Percentiles rank a stretch among this genome's conserved stretches.
Conservation (phyloP, 2,888 invertebrate genomes). For the Polyploca ridens region DNA sequence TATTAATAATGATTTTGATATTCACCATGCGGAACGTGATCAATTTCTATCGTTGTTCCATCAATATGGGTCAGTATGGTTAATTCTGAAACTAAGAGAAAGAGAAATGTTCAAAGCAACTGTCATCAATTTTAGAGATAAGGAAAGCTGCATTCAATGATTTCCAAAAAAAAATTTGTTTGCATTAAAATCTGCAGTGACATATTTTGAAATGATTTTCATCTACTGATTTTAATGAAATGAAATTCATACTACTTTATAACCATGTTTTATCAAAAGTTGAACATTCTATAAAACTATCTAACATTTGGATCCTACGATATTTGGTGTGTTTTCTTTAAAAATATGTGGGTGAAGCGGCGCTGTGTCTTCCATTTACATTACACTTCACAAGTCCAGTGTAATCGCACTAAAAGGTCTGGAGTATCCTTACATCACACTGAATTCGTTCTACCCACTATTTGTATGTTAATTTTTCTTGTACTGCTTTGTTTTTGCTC, state of each 20-base stretch:
- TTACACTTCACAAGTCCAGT: conserved; percentile 36
- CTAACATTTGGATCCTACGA: background rate
- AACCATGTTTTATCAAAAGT: background rate
- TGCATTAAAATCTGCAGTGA: too few relatives aligned
- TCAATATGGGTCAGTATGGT: too few relatives aligned
- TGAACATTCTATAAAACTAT: background rate
- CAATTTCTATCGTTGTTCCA: too few relatives aligned
- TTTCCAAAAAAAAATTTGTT: too few relatives aligned
- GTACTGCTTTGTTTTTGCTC: conserved; percentile 42
- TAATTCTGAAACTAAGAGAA: too few relatives aligned
- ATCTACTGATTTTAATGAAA: too few relatives aligned
- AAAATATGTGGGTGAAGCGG: conserved; percentile 10
- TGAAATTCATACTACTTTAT: background rate
- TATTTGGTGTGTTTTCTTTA: background rate
- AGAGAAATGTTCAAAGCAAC: too few relatives aligned
- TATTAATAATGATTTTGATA: too few relatives aligned
- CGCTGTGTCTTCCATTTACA: conserved; percentile 11
- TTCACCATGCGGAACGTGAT: too few relatives aligned
- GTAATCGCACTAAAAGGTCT: conserved; percentile 64
- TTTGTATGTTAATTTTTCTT: conserved; percentile 65
- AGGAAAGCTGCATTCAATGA: too few relatives aligned
- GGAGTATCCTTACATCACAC: conserved; percentile 43
- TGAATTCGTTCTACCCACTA: conserved; percentile 45
- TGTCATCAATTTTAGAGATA: too few relatives aligned
- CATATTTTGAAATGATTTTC: too few relatives aligned